Percentiles rank a stretch among this genome's conserved stretches.
These are phyloP conservation scores for Cladorhizidae sp. DNA, from an alignment of 37 sponge, comb jelly and placozoan genomes.

Conservation along the genomic window DNA sequence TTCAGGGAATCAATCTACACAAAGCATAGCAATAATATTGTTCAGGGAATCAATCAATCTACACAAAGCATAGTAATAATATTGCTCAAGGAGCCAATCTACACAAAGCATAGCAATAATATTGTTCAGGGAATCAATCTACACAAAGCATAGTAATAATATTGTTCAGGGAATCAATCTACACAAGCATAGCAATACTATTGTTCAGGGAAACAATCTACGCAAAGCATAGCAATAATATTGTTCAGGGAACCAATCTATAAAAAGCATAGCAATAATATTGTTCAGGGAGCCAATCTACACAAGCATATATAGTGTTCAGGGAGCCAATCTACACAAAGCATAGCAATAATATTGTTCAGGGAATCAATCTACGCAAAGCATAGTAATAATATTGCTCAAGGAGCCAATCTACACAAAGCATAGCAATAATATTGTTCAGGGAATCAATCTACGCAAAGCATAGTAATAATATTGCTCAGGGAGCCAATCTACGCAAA, in stretches of 20 bases:
- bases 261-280: background rate
- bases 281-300: background rate
- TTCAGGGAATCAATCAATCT: background rate
- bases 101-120: background rate
- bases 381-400: too few species aligned
- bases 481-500: conserved; percentile 54
- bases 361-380: too few species aligned
- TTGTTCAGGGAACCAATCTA: conserved; percentile 65
- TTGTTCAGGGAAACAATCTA: background rate
- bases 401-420: conserved; percentile 55
- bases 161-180: conserved; percentile 68
- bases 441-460: too few species aligned
- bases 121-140: background rate
- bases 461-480: too few species aligned
- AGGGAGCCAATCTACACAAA: conserved; percentile 55
- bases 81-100: conserved; percentile 67
- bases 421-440: background rate
- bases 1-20: conserved; percentile 59
- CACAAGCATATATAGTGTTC: conserved; percentile 1
- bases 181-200: background rate
- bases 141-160: too few species aligned
- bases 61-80: too few species aligned
- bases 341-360: background rate
- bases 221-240: conserved; percentile 19
- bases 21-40: background rate